phyloP scores from a whole-genome alignment of 2,888 invertebrate species.

The Papilio gigon region DNA sequence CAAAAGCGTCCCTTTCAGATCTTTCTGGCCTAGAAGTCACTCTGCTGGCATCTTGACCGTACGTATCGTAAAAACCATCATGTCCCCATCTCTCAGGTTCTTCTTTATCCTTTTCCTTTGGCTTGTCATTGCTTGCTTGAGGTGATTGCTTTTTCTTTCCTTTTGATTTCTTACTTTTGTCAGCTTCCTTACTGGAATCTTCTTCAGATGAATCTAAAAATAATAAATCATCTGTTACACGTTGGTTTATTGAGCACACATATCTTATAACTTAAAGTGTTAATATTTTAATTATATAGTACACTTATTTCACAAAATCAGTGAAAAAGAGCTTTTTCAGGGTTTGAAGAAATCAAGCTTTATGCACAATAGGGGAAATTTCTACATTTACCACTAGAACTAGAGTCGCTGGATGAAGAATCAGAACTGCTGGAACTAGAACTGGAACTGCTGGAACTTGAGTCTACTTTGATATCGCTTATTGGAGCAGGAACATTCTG shows the following conservation, averaged over 20 bases:
- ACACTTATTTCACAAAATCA: neutral
- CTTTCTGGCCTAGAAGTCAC: slow-evolving; percentile 55
- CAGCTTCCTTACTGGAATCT: slow-evolving; percentile 52
- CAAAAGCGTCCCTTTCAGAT: slow-evolving; percentile 55
- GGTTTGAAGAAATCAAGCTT: neutral
- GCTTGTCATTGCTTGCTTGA: slow-evolving; percentile 53
- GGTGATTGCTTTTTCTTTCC: slow-evolving; percentile 58
- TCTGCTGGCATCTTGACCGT: slow-evolving; percentile 68
- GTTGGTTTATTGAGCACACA: no score
- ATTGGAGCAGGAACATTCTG: slow-evolving; percentile 72
- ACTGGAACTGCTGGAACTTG: slow-evolving; percentile 65
- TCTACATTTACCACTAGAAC: slow-evolving; percentile 63
- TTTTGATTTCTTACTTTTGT: slow-evolving; percentile 52
- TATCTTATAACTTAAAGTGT: neutral
- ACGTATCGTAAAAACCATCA: slow-evolving; percentile 75
- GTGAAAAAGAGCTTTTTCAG: neutral
- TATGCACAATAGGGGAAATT: neutral
- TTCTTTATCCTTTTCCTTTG: slow-evolving; percentile 42
- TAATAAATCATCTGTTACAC: slow-evolving; percentile 19
- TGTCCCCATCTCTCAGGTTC: slow-evolving; percentile 70
- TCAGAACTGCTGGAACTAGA: slow-evolving; percentile 63
- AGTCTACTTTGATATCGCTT: slow-evolving; percentile 68
- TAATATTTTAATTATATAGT: neutral
- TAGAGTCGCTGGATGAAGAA: slow-evolving; percentile 67
- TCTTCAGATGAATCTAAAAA: slow-evolving; percentile 63